Evolutionary conservation across 2,797 vertebrate species (phyloP), one percentile per base, ranked within the genome.

Genomic region (Eospalax fontanierii): DNA sequence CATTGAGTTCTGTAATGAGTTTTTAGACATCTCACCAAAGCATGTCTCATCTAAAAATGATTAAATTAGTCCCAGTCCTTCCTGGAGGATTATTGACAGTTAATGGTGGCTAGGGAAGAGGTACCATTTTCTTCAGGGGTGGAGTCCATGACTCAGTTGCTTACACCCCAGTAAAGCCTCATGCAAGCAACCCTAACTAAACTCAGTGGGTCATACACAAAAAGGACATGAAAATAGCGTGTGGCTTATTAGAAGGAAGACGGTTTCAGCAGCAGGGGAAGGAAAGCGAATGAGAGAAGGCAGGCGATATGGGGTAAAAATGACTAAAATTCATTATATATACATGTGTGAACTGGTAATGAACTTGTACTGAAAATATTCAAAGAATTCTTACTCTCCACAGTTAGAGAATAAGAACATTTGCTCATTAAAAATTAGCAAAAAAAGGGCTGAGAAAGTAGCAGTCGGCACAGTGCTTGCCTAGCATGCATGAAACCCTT

Each of bases 1-100:
- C 33, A 15, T 15, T 9, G 1, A 0, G 6, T 75, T 84, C 84
- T 38, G 65, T 68, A 59, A 26, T 84, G 61, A 83, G 8, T 19
- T 79, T 92, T 89, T 75, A 80, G 63, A 46, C 79, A 18, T 38
- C 68, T 63, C 30, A 78, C 24, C 14, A 93, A 90, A 33, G 14
- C 2, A 28, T 8, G 59, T 11, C 30, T n/a, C 70, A 7, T 70
- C 66, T 68, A 11, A 89, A 87, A 43, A 43, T 89, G 6, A 87
- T 35, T 87, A 79, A 70, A 68, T 71, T 54, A 28, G 12, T 18
- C 33, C 65, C 65, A 38, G 18, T n/a, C 30, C 33, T 50, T 43
- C 21, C 33, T 70, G 33, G 16, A 33, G 33, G 43, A 50, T 21
- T 10, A 18, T 70, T 70, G 33, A 54, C 30, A 24, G 26, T 70